phyloP scores from a whole-genome alignment of 2,113 vertebrate species.

The Elanoides forficatus region DNA sequence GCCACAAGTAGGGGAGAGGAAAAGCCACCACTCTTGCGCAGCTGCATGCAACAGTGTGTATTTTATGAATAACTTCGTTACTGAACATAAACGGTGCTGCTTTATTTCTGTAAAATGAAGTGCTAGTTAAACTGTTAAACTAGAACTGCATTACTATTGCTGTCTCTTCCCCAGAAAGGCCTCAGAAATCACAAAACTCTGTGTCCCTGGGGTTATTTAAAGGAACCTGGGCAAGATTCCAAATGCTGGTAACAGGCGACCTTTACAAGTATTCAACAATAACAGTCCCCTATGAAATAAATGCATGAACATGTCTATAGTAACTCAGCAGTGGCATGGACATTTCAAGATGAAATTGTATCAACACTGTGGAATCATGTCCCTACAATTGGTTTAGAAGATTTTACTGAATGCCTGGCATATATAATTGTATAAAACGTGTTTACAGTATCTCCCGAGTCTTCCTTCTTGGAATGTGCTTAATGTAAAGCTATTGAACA shows the following conservation, averaged over 20 bases:
- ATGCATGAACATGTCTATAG: not conserved
- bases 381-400: not conserved
- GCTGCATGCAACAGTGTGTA: not conserved
- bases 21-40: not conserved
- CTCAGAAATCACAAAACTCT: not conserved
- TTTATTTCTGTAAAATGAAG: slow-evolving; percentile 8
- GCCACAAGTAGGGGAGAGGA: not conserved
- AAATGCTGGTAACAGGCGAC: slow-evolving; percentile 39
- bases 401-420: not conserved
- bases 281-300: slow-evolving; percentile 20
- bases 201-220: slow-evolving; percentile 28
- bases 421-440: not conserved
- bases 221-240: slow-evolving; percentile 53
- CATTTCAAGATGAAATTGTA: not conserved
- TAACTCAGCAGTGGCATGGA: not conserved
- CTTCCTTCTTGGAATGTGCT: not conserved
- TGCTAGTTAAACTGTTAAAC: not conserved
- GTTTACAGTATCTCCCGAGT: not conserved
- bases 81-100: not conserved
- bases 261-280: slow-evolving; percentile 38
- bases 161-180: not conserved
- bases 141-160: not conserved
- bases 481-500: not conserved
- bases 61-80: not conserved
- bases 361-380: not conserved